Base-by-base conservation (phyloP, 2,797 vertebrate genomes). In the Chanos chanos region DNA sequence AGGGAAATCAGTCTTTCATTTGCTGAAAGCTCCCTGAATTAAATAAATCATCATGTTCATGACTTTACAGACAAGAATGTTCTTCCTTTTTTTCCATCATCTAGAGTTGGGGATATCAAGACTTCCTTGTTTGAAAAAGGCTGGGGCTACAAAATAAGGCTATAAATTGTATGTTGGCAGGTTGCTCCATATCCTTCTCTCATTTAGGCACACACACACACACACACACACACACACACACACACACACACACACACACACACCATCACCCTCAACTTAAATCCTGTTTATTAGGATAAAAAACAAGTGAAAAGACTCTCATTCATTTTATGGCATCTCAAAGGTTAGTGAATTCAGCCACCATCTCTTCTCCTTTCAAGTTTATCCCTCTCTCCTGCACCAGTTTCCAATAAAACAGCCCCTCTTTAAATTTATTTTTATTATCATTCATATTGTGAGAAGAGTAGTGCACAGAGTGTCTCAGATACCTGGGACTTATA, bases 311-410 rank as follows among this genome's bases (percentile, higher is more conserved):
- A 73, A 75, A 82, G 79, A 81, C 81, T 77, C 73, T 60, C 83
- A 79, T 86, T 86, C 86, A 81, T 84, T 87, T 89, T 85, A 87
- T 87, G 85, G 81, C 80, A 85, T 84, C 80, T 87, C 72, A 71
- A 85, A 89, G 87, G 89, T 89, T 86, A 90, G 83, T 80, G 79
- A 81, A 88, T 84, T 80, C 85, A 87, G 76, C 76, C 83, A 72
- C 61, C 80, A 7, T 47, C 75, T 70, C 80, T 77, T 79, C 77
- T 77, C 63, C 83, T 89, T 89, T 87, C 76, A 90, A 85, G 83
- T 79, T 79, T 72, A 82, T 72, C 75, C 79, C 75, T 75, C 58
- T 61, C 74, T 71, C 72, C 64, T 75, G 67, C 72, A 52, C 76
- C 34, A 34, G 19, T 16, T 19, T 9, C 63, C 41, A 7, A 74